Percentiles rank a stretch among this genome's conserved stretches.
These are phyloP conservation scores for Siphamia tubifer DNA, from an alignment of 2,113 vertebrate species.

Conservation along the genomic window DNA sequence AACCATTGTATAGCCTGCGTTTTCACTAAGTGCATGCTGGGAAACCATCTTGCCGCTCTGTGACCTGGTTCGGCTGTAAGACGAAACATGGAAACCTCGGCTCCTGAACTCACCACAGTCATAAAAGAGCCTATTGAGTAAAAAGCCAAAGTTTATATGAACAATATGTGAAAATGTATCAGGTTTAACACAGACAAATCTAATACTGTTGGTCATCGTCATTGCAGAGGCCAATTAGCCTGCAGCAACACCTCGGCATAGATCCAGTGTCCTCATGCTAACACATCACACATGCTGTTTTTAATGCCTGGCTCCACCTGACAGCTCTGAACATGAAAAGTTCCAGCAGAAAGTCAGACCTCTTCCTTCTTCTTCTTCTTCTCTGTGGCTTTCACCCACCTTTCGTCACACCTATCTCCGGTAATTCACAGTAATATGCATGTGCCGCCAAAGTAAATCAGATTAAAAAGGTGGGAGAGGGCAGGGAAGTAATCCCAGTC, in stretches of 20 bases:
- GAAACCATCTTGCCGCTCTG: neutral
- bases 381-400: constrained; percentile 8
- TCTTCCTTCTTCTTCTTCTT: neutral
- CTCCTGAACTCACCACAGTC: neutral
- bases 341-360: constrained; percentile 28
- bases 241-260: constrained; percentile 4
- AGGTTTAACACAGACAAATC: neutral
- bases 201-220: neutral
- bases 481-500: constrained; percentile 47
- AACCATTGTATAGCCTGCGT: rapidly evolving
- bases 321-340: constrained; percentile 5
- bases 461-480: constrained; percentile 52
- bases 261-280: constrained; percentile 17
- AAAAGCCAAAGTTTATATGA: constrained; percentile 12
- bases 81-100: neutral
- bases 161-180: constrained; percentile 26
- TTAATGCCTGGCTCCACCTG: neutral
- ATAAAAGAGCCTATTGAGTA: neutral
- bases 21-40: neutral
- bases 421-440: constrained; percentile 55
- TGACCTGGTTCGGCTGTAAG: neutral
- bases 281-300: constrained; percentile 34
- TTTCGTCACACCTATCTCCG: constrained; percentile 49
- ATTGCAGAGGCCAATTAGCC: neutral
- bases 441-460: constrained; percentile 49